A percentile compares a stretch with the other conserved stretches of the same genome.
Conservation (phyloP, 2,888 invertebrate species). For the Napeogenes inachia region DNA sequence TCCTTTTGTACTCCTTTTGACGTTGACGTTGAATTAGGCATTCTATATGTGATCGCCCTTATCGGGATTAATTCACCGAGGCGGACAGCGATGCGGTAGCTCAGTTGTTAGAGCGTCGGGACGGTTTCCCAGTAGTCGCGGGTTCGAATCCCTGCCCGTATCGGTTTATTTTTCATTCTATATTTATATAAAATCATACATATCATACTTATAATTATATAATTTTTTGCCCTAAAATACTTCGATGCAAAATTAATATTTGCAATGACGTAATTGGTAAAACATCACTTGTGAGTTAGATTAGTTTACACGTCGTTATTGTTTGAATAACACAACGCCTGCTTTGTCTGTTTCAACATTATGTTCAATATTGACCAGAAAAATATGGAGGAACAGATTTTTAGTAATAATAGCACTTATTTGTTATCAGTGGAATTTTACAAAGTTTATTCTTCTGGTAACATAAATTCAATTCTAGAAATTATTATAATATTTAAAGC, state of each 20-base stretch:
- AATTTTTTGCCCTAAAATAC: conserved; percentile 8
- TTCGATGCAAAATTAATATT: conserved; percentile 9
- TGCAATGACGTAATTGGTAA: conserved; percentile 12
- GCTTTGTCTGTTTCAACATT: conserved; percentile 7
- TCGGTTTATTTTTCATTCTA: no score
- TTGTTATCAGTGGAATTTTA: background rate
- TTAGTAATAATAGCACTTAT: conserved; percentile 2
- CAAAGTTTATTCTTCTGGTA: background rate
- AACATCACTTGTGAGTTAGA: conserved; percentile 8
- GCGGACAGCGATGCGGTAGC: no score
- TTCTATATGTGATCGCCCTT: no score
- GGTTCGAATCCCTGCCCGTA: no score
- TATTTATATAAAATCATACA: background rate
- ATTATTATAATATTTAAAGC: no score
- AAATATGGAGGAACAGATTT: conserved; percentile 4
- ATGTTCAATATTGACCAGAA: conserved; percentile 6
- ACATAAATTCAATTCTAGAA: no score
- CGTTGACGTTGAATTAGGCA: background rate
- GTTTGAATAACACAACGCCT: conserved; percentile 14
- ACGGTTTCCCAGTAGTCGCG: no score
- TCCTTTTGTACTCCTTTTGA: background rate
- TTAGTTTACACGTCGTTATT: conserved; percentile 13
- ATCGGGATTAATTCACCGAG: no score
- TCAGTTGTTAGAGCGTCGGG: no score
- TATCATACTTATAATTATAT: background rate